A percentile compares a stretch with the other conserved stretches of the same genome.
Evolutionary conservation across 2,888 invertebrate genomes (phyloP).

Genomic region (Lithophane semibrunnea): DNA sequence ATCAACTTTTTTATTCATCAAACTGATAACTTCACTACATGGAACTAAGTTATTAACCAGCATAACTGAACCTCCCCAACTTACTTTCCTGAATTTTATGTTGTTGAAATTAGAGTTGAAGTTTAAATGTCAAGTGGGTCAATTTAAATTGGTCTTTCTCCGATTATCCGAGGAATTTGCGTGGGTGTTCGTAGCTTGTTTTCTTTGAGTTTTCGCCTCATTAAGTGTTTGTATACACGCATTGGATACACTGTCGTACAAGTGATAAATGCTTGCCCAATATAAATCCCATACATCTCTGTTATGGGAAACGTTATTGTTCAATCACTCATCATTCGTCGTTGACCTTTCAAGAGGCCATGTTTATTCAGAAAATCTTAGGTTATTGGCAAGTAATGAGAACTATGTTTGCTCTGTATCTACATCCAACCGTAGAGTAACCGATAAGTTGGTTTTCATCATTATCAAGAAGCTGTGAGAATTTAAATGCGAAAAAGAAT

Average conservation of each 20-base stretch:
- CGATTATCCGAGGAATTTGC: slow-evolving; percentile 74
- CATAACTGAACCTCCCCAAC: neutral
- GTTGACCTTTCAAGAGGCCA: slow-evolving; percentile 11
- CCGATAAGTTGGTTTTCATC: no score
- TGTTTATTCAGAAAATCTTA: neutral
- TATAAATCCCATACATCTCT: slow-evolving; percentile 74
- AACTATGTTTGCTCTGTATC: neutral
- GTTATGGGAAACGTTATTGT: slow-evolving; percentile 81
- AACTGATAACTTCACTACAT: slow-evolving; percentile 49
- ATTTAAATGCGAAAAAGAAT: neutral
- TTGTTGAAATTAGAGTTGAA: slow-evolving; percentile 1
- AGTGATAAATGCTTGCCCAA: slow-evolving; percentile 83
- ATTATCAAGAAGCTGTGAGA: neutral
- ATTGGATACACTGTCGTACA: slow-evolving; percentile 77
- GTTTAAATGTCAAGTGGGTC: slow-evolving; percentile 1
- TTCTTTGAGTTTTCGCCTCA: slow-evolving; percentile 86
- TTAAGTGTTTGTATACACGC: slow-evolving; percentile 86
- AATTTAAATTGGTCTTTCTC: slow-evolving; percentile 44
- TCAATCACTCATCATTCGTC: slow-evolving; percentile 71
- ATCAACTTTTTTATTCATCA: slow-evolving; percentile 45
- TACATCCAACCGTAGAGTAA: no score
- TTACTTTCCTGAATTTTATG: slow-evolving; percentile 3
- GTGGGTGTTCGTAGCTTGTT: slow-evolving; percentile 83
- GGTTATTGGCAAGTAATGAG: neutral
- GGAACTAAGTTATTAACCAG: slow-evolving; percentile 33